Percentiles rank a stretch among this genome's conserved stretches.
phyloP scores from a whole-genome alignment of 2,113 vertebrate genomes.

The Istiophorus platypterus region DNA sequence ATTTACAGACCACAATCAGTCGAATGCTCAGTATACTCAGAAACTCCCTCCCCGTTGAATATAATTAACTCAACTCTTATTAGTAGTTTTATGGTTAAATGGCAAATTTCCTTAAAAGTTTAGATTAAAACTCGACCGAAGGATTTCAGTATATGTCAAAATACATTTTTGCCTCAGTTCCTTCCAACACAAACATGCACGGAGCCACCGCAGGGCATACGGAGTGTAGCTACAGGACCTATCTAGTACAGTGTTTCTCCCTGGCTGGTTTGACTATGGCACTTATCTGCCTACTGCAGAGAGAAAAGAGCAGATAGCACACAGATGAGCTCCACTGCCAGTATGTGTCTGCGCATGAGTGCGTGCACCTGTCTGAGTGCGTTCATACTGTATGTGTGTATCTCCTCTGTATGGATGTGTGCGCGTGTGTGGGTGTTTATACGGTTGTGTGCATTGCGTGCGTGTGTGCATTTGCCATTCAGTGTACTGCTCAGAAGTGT shows the following conservation, averaged over 20 bases:
- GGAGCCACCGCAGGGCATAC: conserved; percentile 39
- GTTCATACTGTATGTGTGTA: conserved; percentile 41
- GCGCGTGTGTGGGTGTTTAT: conserved; percentile 44
- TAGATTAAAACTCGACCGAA: conserved; percentile 1
- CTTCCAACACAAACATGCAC: conserved; percentile 53
- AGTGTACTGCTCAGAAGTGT: conserved; percentile 51
- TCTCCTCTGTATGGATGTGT: conserved; percentile 19
- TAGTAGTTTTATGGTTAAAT: not conserved
- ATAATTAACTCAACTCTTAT: not conserved
- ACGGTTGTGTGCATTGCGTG: conserved; percentile 33
- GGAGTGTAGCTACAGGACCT: conserved; percentile 53
- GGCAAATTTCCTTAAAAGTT: conserved; percentile 9
- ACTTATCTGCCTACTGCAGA: conserved; percentile 83
- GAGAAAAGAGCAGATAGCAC: conserved; percentile 77
- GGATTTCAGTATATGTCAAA: conserved; percentile 39
- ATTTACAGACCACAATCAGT: not conserved
- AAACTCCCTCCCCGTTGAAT: not conserved
- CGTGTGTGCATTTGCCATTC: conserved; percentile 61
- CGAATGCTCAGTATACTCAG: not conserved
- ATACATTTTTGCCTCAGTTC: conserved; percentile 33
- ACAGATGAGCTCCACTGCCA: conserved; percentile 75
- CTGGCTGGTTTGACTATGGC: conserved; percentile 77
- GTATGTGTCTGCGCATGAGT: conserved; percentile 56
- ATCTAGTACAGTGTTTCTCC: conserved; percentile 75
- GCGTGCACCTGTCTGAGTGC: conserved; percentile 40